phyloP scores from a whole-genome alignment of 2,113 vertebrate species.

The Apteryx owenii region DNA sequence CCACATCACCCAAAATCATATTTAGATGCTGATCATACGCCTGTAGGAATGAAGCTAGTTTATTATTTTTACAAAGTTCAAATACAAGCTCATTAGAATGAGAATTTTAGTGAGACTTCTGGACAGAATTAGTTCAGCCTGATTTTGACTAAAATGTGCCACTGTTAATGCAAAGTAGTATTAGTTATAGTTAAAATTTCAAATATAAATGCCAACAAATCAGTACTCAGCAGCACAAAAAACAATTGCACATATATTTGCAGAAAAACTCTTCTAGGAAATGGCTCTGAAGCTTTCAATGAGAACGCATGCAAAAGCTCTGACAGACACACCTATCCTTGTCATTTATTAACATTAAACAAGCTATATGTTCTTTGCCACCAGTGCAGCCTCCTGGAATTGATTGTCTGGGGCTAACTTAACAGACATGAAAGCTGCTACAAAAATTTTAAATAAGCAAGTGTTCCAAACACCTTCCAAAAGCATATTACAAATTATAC shows the following conservation, averaged over 20 bases:
- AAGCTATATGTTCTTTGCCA: neutral
- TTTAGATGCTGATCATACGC: slow-evolving; percentile 99
- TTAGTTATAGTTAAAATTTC: neutral
- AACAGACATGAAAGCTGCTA: neutral
- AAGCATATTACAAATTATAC: neutral
- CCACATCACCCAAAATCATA: slow-evolving; percentile 98
- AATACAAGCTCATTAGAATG: neutral
- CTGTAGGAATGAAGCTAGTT: slow-evolving; percentile 68
- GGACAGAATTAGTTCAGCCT: neutral
- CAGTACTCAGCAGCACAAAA: neutral
- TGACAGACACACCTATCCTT: neutral
- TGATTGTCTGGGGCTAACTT: neutral
- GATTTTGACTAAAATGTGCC: neutral
- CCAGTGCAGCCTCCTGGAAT: neutral
- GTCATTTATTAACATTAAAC: neutral
- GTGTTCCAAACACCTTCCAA: neutral
- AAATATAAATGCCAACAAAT: neutral
- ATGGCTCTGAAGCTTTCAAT: neutral
- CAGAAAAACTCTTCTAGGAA: neutral
- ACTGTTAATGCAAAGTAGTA: neutral
- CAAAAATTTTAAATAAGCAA: neutral
- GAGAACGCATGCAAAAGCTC: neutral
- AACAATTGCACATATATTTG: neutral
- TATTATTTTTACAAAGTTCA: neutral
- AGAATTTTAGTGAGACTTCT: neutral